These are phyloP conservation scores for Phrynocephalus versicolor DNA, from an alignment of 2,113 vertebrate genomes.

Conservation along the genomic window DNA sequence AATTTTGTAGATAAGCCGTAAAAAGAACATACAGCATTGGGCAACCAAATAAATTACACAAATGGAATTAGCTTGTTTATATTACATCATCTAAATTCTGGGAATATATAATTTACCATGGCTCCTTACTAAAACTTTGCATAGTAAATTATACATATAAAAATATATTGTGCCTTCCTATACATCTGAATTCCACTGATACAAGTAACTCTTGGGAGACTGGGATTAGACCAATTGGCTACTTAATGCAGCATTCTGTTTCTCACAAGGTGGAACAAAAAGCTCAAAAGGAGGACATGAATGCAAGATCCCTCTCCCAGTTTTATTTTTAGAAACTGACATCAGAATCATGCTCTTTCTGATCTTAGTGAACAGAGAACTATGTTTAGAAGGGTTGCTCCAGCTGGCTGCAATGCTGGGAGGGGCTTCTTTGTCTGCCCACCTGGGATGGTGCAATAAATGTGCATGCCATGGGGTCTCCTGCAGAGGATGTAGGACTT, in stretches of 20 bases:
- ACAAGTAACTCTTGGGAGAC: background rate
- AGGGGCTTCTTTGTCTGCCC: too few relatives aligned
- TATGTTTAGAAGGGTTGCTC: background rate
- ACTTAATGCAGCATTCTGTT: background rate
- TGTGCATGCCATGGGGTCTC: too few relatives aligned
- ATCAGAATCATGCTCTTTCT: background rate
- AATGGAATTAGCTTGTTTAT: background rate
- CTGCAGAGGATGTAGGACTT: too few relatives aligned
- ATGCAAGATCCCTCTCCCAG: background rate
- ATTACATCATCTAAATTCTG: background rate
- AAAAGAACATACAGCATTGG: background rate
- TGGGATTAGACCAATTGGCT: background rate
- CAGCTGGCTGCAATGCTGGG: too few relatives aligned
- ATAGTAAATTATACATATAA: background rate
- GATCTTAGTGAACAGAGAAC: background rate
- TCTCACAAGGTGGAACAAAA: background rate
- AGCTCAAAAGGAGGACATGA: background rate
- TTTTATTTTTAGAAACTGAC: background rate
- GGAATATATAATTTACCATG: background rate
- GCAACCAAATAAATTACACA: background rate
- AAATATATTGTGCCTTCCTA: background rate
- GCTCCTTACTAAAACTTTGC: background rate
- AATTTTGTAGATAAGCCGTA: background rate
- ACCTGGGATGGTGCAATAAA: too few relatives aligned
- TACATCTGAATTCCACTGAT: background rate